A percentile compares a stretch with the other conserved stretches of the same genome.
Conservation (phyloP, 2,797 vertebrate species). For the Silurus aristotelis region DNA sequence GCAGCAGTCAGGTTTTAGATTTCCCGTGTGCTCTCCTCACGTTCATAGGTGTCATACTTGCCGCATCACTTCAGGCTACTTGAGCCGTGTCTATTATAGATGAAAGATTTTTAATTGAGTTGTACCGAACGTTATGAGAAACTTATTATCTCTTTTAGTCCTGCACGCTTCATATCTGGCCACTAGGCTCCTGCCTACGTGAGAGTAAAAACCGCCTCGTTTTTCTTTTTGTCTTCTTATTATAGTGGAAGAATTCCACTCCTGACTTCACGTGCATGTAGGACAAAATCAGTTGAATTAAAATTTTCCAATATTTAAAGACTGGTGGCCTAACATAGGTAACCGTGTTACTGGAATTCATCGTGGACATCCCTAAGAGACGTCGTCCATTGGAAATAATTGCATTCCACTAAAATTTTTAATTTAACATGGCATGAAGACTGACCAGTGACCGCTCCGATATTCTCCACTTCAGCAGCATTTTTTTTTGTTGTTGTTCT, state of each 20-base stretch:
- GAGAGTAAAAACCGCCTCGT: background rate
- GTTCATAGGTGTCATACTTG: background rate
- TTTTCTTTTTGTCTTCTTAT: background rate
- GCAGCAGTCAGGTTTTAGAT: background rate
- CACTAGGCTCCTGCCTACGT: background rate
- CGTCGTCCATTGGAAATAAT: background rate
- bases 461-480: background rate
- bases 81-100: background rate
- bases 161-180: background rate
- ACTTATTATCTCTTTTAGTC: background rate
- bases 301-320: background rate
- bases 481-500: too few species aligned
- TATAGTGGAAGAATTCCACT: too few species aligned
- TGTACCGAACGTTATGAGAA: background rate
- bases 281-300: background rate
- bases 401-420: constrained; percentile 1
- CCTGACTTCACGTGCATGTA: background rate
- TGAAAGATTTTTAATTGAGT: background rate
- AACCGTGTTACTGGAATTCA: background rate
- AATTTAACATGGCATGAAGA: background rate
- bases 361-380: background rate
- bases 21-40: background rate
- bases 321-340: background rate
- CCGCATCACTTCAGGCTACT: background rate
- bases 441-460: background rate